Percentiles rank a stretch among this genome's conserved stretches.
phyloP scores from a whole-genome alignment of 1,140 invertebrate species.

The Aporrectodea caliginosa region DNA sequence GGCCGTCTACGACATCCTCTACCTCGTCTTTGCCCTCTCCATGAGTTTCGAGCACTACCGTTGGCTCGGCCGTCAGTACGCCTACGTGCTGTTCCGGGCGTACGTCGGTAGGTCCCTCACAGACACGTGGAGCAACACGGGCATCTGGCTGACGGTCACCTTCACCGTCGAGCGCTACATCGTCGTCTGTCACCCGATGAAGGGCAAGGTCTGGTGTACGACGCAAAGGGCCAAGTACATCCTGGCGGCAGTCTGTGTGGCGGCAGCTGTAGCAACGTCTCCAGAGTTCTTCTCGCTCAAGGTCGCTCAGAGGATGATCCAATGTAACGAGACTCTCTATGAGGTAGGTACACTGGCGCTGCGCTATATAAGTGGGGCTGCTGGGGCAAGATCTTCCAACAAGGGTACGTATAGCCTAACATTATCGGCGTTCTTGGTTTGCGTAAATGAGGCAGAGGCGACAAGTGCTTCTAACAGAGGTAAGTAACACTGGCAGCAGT shows the following conservation, averaged over 20 bases:
- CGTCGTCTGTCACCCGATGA: slow-evolving; percentile 71
- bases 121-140: slow-evolving; percentile 65
- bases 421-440: too few relatives aligned
- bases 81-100: background rate
- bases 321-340: background rate
- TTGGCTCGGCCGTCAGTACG: background rate
- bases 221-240: slow-evolving; percentile 58
- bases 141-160: slow-evolving; percentile 71
- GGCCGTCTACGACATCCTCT: slow-evolving; percentile 68
- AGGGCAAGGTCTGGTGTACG: slow-evolving; percentile 68
- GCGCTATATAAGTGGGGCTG: too few relatives aligned
- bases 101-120: slow-evolving; percentile 59
- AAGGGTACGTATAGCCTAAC: too few relatives aligned
- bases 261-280: slow-evolving; percentile 62
- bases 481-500: too few relatives aligned
- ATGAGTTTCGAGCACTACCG: slow-evolving; percentile 64
- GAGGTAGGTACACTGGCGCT: too few relatives aligned
- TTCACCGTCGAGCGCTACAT: slow-evolving; percentile 76
- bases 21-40: slow-evolving; percentile 65
- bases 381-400: too few relatives aligned
- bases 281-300: slow-evolving; percentile 63
- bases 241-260: slow-evolving; percentile 61
- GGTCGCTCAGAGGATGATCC: background rate
- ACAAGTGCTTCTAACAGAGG: too few relatives aligned
- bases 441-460: too few relatives aligned